A percentile compares a stretch with the other conserved stretches of the same genome.
These are phyloP conservation scores for Brachyhypopomus occidentalis DNA, from an alignment of 2,113 vertebrate genomes.

Conservation along the genomic window DNA sequence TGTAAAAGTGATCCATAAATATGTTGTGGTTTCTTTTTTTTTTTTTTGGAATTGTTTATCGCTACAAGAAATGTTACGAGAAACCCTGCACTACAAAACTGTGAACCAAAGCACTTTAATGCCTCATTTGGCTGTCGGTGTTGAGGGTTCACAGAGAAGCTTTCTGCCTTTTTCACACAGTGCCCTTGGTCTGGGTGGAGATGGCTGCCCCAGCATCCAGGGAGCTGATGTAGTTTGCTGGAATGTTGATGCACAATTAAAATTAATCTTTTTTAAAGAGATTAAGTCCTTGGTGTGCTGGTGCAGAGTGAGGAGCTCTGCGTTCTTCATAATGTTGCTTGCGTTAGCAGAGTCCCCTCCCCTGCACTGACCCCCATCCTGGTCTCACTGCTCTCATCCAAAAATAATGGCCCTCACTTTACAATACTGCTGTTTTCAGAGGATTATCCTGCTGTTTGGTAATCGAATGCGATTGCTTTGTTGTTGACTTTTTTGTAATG, in stretches of 20 bases:
- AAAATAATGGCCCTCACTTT: background rate
- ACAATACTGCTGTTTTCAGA: background rate
- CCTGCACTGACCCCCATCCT: background rate
- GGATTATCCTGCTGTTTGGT: constrained; percentile 3
- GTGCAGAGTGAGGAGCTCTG: background rate
- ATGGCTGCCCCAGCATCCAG: background rate
- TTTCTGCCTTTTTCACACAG: background rate
- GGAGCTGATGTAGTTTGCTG: background rate
- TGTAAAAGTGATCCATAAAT: constrained; percentile 9
- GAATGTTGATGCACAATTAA: background rate
- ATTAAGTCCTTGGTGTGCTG: background rate
- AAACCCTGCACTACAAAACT: background rate
- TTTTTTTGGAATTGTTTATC: background rate
- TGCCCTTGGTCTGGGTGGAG: background rate
- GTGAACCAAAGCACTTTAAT: background rate
- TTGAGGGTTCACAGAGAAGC: background rate
- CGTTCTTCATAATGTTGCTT: background rate
- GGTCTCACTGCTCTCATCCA: background rate
- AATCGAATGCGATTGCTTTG: constrained; percentile 17
- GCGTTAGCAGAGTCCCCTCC: background rate
- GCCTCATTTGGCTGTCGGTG: background rate
- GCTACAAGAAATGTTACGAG: background rate
- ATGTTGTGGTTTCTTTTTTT: background rate
- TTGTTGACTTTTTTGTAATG: constrained; percentile 21
- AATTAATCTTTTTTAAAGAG: background rate